These are phyloP conservation scores for Actinopyga echinites DNA, from an alignment of 53 echinoderm and acorn worm species.

Conservation along the genomic window DNA sequence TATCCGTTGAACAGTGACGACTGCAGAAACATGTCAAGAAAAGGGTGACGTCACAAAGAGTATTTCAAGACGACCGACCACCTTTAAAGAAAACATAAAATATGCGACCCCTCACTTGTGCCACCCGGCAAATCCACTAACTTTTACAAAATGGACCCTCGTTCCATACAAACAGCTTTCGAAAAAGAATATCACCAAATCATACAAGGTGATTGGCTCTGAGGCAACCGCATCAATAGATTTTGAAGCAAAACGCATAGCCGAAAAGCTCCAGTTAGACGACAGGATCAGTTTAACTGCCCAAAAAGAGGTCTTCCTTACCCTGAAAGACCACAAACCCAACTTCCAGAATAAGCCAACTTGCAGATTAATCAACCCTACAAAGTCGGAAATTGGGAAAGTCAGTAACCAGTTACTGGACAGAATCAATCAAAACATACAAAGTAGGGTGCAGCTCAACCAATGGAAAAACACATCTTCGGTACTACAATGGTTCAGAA, in stretches of 20 bases:
- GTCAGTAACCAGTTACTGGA: background rate
- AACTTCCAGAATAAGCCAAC: constrained; percentile 24
- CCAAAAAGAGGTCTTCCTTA: background rate
- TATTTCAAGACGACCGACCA: too few species aligned
- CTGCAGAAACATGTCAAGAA: too few species aligned
- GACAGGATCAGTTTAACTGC: background rate
- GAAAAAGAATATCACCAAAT: background rate
- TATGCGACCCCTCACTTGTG: too few species aligned
- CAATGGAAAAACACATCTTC: constrained; percentile 16
- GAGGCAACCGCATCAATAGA: background rate
- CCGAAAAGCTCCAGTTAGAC: background rate
- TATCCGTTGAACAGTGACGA: too few species aligned
- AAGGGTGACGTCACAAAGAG: too few species aligned
- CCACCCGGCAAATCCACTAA: too few species aligned
- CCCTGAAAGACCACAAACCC: background rate
- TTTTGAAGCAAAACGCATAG: background rate
- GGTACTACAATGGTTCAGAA: constrained; percentile 9
- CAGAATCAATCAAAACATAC: background rate
- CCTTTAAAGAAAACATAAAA: too few species aligned
- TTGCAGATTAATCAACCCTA: constrained; percentile 16
- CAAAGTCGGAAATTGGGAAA: constrained; percentile 16
- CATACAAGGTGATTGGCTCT: background rate
- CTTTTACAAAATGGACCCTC: too few species aligned
- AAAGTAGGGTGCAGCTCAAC: background rate
- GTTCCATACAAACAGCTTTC: too few species aligned